Evolutionary conservation across 1,140 invertebrate species (phyloP), one percentile per base, ranked within the genome.

Genomic region (Drosophila repleta): DNA sequence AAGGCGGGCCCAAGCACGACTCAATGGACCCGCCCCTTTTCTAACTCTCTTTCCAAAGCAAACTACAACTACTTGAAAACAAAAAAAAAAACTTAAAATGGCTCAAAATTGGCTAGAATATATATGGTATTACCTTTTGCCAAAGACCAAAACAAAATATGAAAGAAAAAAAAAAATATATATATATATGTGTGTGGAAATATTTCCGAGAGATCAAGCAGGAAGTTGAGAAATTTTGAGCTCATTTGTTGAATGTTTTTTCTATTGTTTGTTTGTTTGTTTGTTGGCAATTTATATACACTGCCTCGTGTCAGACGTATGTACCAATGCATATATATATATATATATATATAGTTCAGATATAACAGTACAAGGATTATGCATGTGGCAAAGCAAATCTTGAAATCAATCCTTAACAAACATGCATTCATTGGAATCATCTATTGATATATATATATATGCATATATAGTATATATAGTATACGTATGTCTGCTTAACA

Each of bases 61-160:
- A 57, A 57, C 52, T 17, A 58, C 15, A 56, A 56, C 62, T 35
- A 65, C 48, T 10, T 43, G 37, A 57, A 48, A 43, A 49, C 4
- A 24, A 26, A 29, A 52, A 26, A 15, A 48, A 17, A 48, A 39
- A 45, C 4, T 15, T 5, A 70, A 46, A 66, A 65, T 61, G 64
- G 65, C 60, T 62, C 46, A 67, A 52, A 49, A 53, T 4, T 35
- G 20, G 39, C 55, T 8, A 29, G 6, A 29, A 29, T 0, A 29
- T 3, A 24, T 29, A 29, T 29, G 26, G 26, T 29, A 60, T 51
- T 20, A 65, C 15, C 37, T 43, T 18, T 75, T 71, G 76, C 76
- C 69, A 74, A 80, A 83, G 73, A 81, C 73, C 73, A 79, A 81
- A 77, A 52, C 8, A 39, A 37, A 52, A 53, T 3, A 51, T 15